Conservation (phyloP, 2,888 invertebrate genomes). For the Trichacis sp. region DNA sequence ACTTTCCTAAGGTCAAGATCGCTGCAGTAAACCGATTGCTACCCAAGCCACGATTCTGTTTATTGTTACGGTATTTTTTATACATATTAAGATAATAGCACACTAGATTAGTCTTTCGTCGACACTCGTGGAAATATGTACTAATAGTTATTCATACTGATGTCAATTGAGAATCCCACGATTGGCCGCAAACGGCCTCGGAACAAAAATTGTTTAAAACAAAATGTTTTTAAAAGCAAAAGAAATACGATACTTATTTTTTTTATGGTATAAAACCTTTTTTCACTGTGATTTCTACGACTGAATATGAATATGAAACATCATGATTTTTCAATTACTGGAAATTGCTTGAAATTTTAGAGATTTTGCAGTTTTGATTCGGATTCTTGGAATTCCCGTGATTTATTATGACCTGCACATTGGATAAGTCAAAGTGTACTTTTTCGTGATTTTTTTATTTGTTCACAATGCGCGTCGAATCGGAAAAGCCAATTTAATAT, state of each 20-base stretch:
- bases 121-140: too few relatives aligned
- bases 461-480: neutral
- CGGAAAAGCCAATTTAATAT: neutral
- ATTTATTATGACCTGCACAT: conserved; percentile 2
- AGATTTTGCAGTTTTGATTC: neutral
- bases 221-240: neutral
- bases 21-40: too few relatives aligned
- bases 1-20: too few relatives aligned
- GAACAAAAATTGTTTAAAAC: neutral
- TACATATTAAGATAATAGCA: too few relatives aligned
- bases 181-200: conserved; percentile 1
- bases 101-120: too few relatives aligned
- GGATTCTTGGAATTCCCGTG: neutral
- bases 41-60: too few relatives aligned
- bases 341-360: conserved; percentile 3
- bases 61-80: too few relatives aligned
- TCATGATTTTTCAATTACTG: neutral
- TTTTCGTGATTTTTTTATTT: neutral
- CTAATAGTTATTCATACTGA: too few relatives aligned
- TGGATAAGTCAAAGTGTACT: neutral
- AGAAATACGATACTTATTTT: too few relatives aligned
- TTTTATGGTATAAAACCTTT: too few relatives aligned
- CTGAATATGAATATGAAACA: neutral
- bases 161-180: too few relatives aligned
- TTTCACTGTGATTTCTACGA: too few relatives aligned